A percentile compares a stretch with the other conserved stretches of the same genome.
Conservation (phyloP, 2,113 vertebrate genomes). For the Lucifuga dentata region DNA sequence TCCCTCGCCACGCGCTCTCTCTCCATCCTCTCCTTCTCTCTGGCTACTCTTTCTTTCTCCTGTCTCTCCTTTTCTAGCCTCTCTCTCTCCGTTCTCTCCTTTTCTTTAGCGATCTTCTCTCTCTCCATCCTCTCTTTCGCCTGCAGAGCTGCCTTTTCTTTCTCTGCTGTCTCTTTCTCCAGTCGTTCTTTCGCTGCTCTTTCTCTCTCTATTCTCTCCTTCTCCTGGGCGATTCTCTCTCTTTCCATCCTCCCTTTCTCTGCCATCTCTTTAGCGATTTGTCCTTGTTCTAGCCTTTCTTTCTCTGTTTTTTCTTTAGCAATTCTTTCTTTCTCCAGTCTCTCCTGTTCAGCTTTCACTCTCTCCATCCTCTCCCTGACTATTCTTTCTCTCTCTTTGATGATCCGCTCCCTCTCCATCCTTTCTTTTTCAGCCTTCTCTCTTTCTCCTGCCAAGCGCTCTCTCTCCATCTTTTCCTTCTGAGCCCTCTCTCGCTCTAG, state of each 20-base stretch:
- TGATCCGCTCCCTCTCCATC: neutral
- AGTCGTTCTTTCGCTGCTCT: neutral
- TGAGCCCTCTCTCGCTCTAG: neutral
- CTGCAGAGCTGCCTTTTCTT: neutral
- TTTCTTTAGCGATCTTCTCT: neutral
- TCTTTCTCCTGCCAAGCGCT: neutral
- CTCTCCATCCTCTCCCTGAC: neutral
- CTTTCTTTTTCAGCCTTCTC: neutral
- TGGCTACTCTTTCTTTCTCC: neutral
- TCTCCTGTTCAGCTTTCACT: neutral
- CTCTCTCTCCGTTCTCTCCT: conserved; percentile 9
- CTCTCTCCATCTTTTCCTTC: neutral
- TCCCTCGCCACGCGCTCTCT: no score
- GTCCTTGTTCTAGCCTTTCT: fast-evolving
- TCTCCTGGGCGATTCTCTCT: neutral
- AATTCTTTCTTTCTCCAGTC: neutral
- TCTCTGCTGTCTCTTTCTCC: conserved; percentile 3
- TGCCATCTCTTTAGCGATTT: fast-evolving
- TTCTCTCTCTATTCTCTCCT: neutral
- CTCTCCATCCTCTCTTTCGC: neutral
- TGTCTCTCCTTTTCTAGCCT: no score
- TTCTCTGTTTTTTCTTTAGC: neutral
- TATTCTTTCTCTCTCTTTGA: neutral
- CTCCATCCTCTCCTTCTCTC: neutral
- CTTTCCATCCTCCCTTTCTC: neutral